phyloP scores from a whole-genome alignment of 2,113 vertebrate genomes.

The Amphiprion ocellaris region DNA sequence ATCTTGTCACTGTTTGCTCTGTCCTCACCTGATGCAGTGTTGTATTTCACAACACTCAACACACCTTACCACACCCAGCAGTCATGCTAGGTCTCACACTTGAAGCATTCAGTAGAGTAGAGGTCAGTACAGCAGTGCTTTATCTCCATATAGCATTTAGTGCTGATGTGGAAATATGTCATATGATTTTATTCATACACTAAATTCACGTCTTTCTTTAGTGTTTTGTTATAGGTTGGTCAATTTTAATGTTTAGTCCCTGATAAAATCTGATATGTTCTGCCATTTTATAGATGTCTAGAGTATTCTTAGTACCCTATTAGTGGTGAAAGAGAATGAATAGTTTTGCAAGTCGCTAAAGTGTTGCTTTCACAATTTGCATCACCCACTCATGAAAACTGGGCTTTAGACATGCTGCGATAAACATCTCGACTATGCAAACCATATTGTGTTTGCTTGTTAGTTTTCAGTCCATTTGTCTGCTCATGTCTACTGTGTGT shows the following conservation, averaged over 20 bases:
- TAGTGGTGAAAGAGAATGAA: not conserved
- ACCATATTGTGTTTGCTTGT: not conserved
- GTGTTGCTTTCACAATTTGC: not conserved
- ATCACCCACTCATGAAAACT: too few relatives aligned
- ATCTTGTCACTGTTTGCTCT: too few relatives aligned
- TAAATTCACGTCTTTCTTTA: too few relatives aligned
- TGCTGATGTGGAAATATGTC: too few relatives aligned
- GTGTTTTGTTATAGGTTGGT: not conserved
- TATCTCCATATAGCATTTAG: too few relatives aligned
- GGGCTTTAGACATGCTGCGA: not conserved
- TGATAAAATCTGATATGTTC: not conserved
- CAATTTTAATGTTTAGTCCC: not conserved
- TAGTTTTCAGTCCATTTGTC: not conserved
- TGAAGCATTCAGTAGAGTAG: too few relatives aligned
- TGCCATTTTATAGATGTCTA: not conserved
- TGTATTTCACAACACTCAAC: slow-evolving; percentile 4
- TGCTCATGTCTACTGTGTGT: slow-evolving; percentile 1
- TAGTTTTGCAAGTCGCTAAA: not conserved
- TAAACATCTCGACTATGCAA: not conserved
- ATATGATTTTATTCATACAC: too few relatives aligned
- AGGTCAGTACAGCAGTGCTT: too few relatives aligned
- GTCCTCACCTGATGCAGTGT: too few relatives aligned
- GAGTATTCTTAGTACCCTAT: not conserved
- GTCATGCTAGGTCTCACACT: not conserved
- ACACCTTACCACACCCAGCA: not conserved